Base-by-base conservation (phyloP, 2,113 vertebrate species). In the Acanthisitta chloris region DNA sequence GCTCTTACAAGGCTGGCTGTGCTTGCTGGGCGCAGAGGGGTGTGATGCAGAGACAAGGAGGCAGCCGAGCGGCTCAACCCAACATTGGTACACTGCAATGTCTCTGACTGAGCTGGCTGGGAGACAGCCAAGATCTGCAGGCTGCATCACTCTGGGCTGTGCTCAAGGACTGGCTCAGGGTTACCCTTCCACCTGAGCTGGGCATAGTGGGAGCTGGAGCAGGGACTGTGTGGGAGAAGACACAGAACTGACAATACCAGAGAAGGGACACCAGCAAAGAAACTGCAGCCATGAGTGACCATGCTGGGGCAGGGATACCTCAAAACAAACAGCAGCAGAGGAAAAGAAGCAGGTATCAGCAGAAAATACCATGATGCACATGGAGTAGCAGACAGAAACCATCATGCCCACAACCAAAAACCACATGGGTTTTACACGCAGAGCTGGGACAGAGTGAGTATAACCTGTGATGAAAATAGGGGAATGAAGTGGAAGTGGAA, bases 11-110 rank as follows among this genome's bases (percentile, higher is more conserved):
- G 49, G 11, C 26, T 73, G 54, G 31, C 23, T 0, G 0, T 38
- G 45, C 36, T 67, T 38, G 40, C 1, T 0, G 10, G 49, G 45
- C 0, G 0, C 52, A 36, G 73, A 81, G 46, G 36, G 51, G 33
- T 29, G 74, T 3, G 0, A 31, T 55, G 66, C 48, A 61, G 88
- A 62, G 57, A 34, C 3, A 46, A 21, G 51, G 70, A 79, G 51
- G 36, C 42, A 52, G 19, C 3, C 1, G 26, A 79, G n/a, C 4
- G 0, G 25, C 52, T 90, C 1, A 0, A 6, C 15, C 14, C 42
- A 64, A 23, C 2, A 0, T 17, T 2, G 1, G 4, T 4, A 2
- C 2, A 0, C 11, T 5, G 14, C 29, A 24, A 3, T 4, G 7
- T 12, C 12, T 29, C 23, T 0, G 0, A 5, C 5, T 3, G 49